phyloP scores from a whole-genome alignment of 2,113 vertebrate genomes.

The Myocastor coypus region DNA sequence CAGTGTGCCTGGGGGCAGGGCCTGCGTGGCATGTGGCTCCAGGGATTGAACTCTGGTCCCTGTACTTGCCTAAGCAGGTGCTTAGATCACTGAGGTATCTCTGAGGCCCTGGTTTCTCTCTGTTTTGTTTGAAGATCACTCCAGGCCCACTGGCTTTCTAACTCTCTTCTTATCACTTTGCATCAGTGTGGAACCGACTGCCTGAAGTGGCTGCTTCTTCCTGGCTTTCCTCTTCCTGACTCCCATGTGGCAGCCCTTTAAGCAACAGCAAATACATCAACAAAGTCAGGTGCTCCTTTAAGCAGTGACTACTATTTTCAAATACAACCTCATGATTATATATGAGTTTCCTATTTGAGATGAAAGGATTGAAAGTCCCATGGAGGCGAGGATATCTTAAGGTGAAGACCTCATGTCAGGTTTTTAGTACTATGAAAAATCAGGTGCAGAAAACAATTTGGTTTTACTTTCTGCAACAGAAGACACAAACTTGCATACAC shows the following conservation, averaged over 20 bases:
- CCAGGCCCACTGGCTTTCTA: not conserved
- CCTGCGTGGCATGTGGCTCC: too few relatives aligned
- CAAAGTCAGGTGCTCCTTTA: not conserved
- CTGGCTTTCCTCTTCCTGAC: not conserved
- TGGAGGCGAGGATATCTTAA: not conserved
- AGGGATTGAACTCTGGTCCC: too few relatives aligned
- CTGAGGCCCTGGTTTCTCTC: too few relatives aligned
- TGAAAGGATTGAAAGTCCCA: not conserved
- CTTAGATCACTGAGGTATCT: too few relatives aligned
- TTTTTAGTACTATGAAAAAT: not conserved
- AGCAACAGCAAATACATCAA: not conserved
- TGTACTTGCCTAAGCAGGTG: too few relatives aligned
- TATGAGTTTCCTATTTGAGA: not conserved
- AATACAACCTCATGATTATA: not conserved
- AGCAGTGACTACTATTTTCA: not conserved
- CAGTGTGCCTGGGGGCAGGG: too few relatives aligned
- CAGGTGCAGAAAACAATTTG: not conserved
- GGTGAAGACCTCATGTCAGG: not conserved
- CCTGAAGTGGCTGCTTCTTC: not conserved
- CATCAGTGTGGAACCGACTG: not conserved
- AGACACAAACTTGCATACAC: constrained; percentile 1
- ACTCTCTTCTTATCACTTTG: not conserved
- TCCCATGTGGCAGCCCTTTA: not conserved
- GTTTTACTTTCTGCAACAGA: not conserved
- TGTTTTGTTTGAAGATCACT: not conserved